Evolutionary conservation across 2,797 vertebrate genomes (phyloP), one percentile per base, ranked within the genome.

Genomic region (Rhinatrema bivittatum): DNA sequence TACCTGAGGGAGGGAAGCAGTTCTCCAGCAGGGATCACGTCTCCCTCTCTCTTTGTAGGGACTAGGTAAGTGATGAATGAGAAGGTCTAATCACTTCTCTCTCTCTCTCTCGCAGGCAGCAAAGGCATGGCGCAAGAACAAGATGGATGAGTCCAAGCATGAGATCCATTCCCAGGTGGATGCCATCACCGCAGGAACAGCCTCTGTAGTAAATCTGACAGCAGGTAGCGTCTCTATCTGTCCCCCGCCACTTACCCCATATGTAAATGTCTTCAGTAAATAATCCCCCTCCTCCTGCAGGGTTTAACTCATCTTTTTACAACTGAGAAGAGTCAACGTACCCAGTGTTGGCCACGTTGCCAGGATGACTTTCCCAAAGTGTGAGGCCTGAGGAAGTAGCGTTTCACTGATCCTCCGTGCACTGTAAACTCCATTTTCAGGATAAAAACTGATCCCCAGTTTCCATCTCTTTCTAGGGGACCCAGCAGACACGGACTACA

Each of bases 91-190:
- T 33, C 16, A 30, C 36, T 13, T 3, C 11, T 16, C 9, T 2
- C 35, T 58, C 6, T 46, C 4, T 7, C 11, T 1, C 4, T 60
- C 53, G 24, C 42, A 99, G 95, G 95, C 94, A 29, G 95, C 95
- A 25, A 93, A 98, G 79, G 93, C 92, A 17, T 98, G 95, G 95
- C 87, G 94, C 25, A 97, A 90, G 60, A 97, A 97, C 78, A 99
- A 98, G 74, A 98, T 98, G 94, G 94, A 97, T 19, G 92, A 98
- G 60, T 97, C 94, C 1, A 98, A 98, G 58, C 94, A 98, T 7
- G 95, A 98, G 78, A 98, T 98, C 65, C 94, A 98, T 48, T 98
- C 95, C 17, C 95, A 98, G 67, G 94, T 98, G 50, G 95, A 97
- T 4, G 95, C 95, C 65, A 98, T 98, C 67, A 98, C 94, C 7